Conservation (phyloP, 2,113 vertebrate genomes). For the Colius striatus region DNA sequence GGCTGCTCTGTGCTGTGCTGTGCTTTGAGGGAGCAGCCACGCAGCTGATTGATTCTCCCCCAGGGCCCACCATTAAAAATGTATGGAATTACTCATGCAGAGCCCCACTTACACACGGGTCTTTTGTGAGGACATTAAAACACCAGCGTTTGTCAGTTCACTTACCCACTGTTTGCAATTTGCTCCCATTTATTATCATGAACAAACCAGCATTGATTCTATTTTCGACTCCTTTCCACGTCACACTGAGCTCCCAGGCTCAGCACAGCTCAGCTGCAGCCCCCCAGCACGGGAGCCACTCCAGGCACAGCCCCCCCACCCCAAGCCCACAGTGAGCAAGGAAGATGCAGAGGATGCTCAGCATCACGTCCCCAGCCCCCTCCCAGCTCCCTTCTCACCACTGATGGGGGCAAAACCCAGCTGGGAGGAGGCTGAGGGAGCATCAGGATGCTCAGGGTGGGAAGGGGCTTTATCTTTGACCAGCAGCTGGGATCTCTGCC, state of each 20-base stretch:
- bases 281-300: not conserved
- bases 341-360: not conserved
- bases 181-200: not conserved
- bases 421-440: rapidly evolving
- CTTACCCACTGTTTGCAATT: not conserved
- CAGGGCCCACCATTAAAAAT: slow-evolving; percentile 13
- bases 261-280: not conserved
- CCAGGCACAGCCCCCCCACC: not conserved
- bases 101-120: not conserved
- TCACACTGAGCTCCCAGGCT: not conserved
- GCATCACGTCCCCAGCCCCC: too few species aligned
- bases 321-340: too few species aligned
- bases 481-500: not conserved
- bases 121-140: not conserved
- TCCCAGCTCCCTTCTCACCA: not conserved
- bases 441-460: rapidly evolving
- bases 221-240: not conserved
- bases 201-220: not conserved
- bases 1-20: not conserved
- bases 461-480: not conserved
- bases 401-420: not conserved
- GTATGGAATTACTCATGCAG: slow-evolving; percentile 42
- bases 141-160: not conserved
- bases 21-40: not conserved
- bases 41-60: slow-evolving; percentile 9